Evolutionary conservation across 1,140 invertebrate genomes (phyloP), one percentile per base, ranked within the genome.

Genomic region (Ephestia elutella): DNA sequence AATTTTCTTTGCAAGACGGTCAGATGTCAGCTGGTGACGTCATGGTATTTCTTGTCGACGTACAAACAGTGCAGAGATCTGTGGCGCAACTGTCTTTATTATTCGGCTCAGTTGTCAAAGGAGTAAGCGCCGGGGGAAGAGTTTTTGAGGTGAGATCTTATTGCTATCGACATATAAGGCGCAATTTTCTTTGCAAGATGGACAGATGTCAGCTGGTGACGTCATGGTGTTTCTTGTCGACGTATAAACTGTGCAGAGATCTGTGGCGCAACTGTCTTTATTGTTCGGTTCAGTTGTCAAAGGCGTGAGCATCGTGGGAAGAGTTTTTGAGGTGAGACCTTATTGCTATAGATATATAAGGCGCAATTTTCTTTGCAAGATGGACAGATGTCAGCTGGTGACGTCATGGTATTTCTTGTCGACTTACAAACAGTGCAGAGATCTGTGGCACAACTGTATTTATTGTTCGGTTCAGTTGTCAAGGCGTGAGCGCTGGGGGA

Each of bases 181-280:
- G 3, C 30, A 32, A 8, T 10, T 32, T 32, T 11, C 7, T 25
- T n/a, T n/a, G n/a, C n/a, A n/a, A n/a, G n/a, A n/a, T n/a, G 92
- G 94, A 32, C 92, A 96, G 73, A 89, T 99, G 65, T 91, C 94
- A 13, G 91, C 96, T 53, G 92, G 93, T 2, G 93, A 97, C 68
- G 90, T 99, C 9, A 99, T 99, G 96, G 94, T 97, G 3, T 99
- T 98, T 86, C 89, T 99, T 9, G 97, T 98, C 15, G 95, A 97
- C 13, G 94, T 96, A 0, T 97, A 99, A 90, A 98, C 96, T 0
- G 96, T 99, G 61, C 97, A 99, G 80, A 91, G 95, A 68, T 98
- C 97, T 0, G 88, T 98, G 10, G 93, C 94, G 0, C 96, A 98
- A 78, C 89, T 98, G 10, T 98, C 97, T 1, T 78, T 98, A 5